Percentiles rank a stretch among this genome's conserved stretches.
These are phyloP conservation scores for Xyrichtys novacula DNA, from an alignment of 2,797 vertebrate genomes.

Conservation along the genomic window DNA sequence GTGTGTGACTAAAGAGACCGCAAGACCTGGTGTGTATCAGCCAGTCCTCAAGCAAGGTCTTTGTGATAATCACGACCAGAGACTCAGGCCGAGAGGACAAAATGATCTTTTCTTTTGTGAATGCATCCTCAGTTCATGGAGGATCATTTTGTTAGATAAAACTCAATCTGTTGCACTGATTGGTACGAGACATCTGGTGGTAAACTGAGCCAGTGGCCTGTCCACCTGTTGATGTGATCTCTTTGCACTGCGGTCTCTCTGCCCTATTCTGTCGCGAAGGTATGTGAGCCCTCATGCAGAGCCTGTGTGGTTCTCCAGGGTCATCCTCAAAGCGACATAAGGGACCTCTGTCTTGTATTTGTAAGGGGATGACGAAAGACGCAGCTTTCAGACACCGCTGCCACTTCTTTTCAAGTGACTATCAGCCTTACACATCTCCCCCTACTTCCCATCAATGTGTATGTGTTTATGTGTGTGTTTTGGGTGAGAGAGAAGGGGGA, in stretches of 20 bases:
- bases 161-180: conserved; percentile 26
- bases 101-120: conserved; percentile 23
- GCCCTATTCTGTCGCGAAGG: conserved; percentile 51
- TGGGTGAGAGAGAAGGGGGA: conserved; percentile 27
- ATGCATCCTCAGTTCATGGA: conserved; percentile 31
- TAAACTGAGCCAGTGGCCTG: conserved; percentile 58
- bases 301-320: conserved; percentile 43
- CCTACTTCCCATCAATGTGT: conserved; percentile 15
- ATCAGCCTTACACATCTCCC: conserved; percentile 55
- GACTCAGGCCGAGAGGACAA: conserved; percentile 39
- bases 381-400: conserved; percentile 26
- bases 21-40: conserved; percentile 64
- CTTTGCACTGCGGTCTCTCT: conserved; percentile 40
- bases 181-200: conserved; percentile 58
- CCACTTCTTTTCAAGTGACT: conserved; percentile 38
- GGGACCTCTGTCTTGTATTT: conserved; percentile 37
- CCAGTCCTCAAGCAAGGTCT: conserved; percentile 45
- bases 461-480: conserved; percentile 7
- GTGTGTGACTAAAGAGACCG: conserved; percentile 43
- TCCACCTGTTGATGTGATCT: conserved; percentile 70
- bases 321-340: conserved; percentile 41
- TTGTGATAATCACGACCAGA: conserved; percentile 74
- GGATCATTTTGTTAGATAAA: conserved; percentile 41
- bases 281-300: conserved; percentile 23
- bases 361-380: conserved; percentile 45